Conservation (phyloP, 2,113 vertebrate genomes). For the Gymnarchus niloticus region DNA sequence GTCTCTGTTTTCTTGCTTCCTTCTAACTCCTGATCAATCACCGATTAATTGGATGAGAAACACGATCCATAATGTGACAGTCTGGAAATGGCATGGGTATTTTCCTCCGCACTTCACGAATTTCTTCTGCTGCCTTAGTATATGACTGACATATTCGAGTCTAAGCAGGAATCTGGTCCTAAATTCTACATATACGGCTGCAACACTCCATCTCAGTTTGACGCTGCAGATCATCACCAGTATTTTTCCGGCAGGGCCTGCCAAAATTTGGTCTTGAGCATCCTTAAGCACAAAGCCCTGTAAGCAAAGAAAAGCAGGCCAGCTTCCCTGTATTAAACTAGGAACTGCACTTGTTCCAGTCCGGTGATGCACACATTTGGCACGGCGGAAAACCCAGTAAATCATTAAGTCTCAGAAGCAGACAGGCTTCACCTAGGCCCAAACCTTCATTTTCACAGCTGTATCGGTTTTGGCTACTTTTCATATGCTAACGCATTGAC, state of each 20-base stretch:
- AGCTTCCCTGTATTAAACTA: not conserved
- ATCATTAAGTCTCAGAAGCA: not conserved
- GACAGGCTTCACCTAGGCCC: not conserved
- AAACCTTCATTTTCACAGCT: slow-evolving; percentile 16
- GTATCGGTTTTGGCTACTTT: slow-evolving; percentile 3
- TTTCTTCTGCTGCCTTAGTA: not conserved
- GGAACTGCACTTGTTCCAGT: slow-evolving; percentile 8
- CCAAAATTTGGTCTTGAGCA: slow-evolving; percentile 75
- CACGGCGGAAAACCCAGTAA: slow-evolving; percentile 17
- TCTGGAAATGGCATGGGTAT: slow-evolving; percentile 41
- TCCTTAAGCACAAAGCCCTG: slow-evolving; percentile 92
- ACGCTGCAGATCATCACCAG: slow-evolving; percentile 83
- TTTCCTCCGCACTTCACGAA: not conserved
- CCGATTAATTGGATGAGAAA: slow-evolving; percentile 8
- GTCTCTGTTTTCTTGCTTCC: not conserved
- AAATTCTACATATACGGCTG: not conserved
- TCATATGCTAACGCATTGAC: slow-evolving; percentile 6
- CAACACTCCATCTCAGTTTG: slow-evolving; percentile 54
- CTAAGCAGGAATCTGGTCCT: not conserved
- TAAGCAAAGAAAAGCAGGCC: slow-evolving; percentile 23
- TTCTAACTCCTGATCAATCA: slow-evolving; percentile 12
- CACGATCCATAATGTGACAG: slow-evolving; percentile 52
- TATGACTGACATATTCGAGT: not conserved
- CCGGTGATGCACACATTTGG: not conserved
- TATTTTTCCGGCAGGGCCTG: slow-evolving; percentile 73